A percentile compares a stretch with the other conserved stretches of the same genome.
Evolutionary conservation across 1,140 invertebrate genomes (phyloP).

Genomic region (Papilio xuthus): DNA sequence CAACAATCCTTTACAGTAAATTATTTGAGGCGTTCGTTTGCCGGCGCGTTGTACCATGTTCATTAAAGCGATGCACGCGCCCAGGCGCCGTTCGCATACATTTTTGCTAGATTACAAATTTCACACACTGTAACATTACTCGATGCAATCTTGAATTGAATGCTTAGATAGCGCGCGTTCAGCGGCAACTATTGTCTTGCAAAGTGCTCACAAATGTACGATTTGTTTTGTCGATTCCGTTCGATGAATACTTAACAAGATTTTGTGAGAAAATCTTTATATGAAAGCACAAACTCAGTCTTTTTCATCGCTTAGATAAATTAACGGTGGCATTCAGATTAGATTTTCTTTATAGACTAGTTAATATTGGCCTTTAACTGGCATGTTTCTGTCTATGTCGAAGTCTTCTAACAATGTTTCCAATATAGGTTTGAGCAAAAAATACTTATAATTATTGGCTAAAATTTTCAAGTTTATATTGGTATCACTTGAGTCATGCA

Average conservation of each 20-base stretch:
- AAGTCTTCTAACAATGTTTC: too few species aligned
- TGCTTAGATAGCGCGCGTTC: slow-evolving; percentile 30
- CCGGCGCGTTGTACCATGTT: slow-evolving; percentile 60
- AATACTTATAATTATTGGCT: too few species aligned
- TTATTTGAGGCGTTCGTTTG: slow-evolving; percentile 72
- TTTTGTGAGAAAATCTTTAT: background rate
- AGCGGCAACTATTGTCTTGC: slow-evolving; percentile 16
- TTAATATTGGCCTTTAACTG: too few species aligned
- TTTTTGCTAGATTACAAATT: slow-evolving; percentile 59
- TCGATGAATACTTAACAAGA: background rate
- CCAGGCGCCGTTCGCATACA: slow-evolving; percentile 52
- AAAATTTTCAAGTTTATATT: background rate
- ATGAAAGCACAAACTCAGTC: background rate
- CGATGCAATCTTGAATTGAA: slow-evolving; percentile 44
- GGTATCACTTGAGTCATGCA: background rate
- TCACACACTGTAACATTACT: slow-evolving; percentile 42
- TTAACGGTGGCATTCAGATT: background rate
- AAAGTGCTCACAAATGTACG: slow-evolving; percentile 24
- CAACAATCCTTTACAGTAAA: slow-evolving; percentile 69
- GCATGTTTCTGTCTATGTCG: too few species aligned
- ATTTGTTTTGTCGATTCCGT: slow-evolving; percentile 10
- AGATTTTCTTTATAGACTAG: too few species aligned
- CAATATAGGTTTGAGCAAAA: too few species aligned
- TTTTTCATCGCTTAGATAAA: background rate
- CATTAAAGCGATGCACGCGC: slow-evolving; percentile 63